A percentile compares a stretch with the other conserved stretches of the same genome.
phyloP scores from a whole-genome alignment of 2,113 vertebrate species.

The Excalfactoria chinensis region DNA sequence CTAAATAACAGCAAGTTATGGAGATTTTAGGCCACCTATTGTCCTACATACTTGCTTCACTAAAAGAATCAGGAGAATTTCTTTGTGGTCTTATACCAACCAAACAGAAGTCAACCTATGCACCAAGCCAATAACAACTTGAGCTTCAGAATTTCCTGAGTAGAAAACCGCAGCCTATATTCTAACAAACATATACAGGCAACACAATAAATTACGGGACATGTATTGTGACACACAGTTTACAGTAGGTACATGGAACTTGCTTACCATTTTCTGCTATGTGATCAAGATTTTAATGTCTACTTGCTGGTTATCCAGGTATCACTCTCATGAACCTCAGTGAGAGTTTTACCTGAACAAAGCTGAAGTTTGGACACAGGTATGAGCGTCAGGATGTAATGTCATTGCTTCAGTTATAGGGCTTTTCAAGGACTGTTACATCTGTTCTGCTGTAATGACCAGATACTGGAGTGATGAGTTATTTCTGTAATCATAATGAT shows the following conservation, averaged over 20 bases:
- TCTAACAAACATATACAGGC: background rate
- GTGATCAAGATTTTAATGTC: background rate
- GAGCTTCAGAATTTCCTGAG: background rate
- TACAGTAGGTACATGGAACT: conserved; percentile 52
- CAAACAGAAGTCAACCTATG: background rate
- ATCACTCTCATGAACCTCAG: background rate
- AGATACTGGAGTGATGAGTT: conserved; percentile 12
- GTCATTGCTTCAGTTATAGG: conserved; percentile 5
- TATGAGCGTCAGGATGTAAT: background rate
- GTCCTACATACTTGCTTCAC: background rate
- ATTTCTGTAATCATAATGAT: background rate
- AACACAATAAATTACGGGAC: conserved; percentile 45
- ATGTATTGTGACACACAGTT: background rate
- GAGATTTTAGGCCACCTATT: conserved; percentile 16
- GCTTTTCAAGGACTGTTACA: background rate
- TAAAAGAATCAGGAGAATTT: background rate
- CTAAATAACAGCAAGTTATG: background rate
- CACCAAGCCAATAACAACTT: background rate
- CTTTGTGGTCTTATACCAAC: background rate
- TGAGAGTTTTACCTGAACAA: conserved; percentile 39
- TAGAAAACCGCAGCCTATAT: background rate
- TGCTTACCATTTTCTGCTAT: conserved; percentile 29
- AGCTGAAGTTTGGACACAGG: conserved; percentile 16
- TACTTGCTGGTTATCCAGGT: conserved; percentile 10
- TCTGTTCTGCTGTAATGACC: conserved; percentile 12